A percentile compares a stretch with the other conserved stretches of the same genome.
These are phyloP conservation scores for Rhyzopertha dominica DNA, from an alignment of 1,140 invertebrate genomes.

Conservation along the genomic window DNA sequence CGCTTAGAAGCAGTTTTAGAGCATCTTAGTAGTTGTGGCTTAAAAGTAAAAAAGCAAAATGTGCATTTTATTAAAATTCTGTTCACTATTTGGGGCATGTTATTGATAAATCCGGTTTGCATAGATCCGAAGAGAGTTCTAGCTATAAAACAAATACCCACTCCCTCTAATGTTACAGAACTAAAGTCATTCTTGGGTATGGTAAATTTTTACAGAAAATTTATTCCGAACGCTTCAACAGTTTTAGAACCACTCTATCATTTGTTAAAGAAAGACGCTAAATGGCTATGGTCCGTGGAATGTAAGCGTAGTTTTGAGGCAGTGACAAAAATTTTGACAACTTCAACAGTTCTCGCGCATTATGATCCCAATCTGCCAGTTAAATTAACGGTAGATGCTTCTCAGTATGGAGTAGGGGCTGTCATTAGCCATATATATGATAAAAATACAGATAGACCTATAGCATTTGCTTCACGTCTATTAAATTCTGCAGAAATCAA, in stretches of 20 bases:
- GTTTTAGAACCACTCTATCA: background rate
- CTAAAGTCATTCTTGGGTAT: background rate
- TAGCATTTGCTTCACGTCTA: conserved; percentile 23
- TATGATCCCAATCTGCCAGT: conserved; percentile 13
- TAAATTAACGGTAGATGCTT: conserved; percentile 14
- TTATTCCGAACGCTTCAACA: conserved; percentile 1
- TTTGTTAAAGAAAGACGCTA: conserved; percentile 19
- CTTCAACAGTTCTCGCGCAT: conserved; percentile 24
- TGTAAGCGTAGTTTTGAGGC: conserved; percentile 24
- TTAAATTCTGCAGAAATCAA: conserved; percentile 20
- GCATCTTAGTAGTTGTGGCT: background rate
- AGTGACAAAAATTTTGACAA: conserved; percentile 29
- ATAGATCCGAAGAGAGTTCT: background rate
- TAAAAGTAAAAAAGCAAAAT: background rate
- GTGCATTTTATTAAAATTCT: background rate
- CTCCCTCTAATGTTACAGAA: background rate
- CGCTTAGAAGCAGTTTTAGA: background rate
- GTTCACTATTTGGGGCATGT: background rate
- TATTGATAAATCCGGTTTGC: background rate
- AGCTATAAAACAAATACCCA: background rate
- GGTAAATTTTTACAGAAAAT: background rate
- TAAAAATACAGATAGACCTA: conserved; percentile 20
- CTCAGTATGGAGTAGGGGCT: conserved; percentile 11
- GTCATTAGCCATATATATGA: conserved; percentile 13
- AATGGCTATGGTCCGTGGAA: conserved; percentile 17